Evolutionary conservation across 2,888 invertebrate genomes (phyloP), one percentile per base, ranked within the genome.

Genomic region (Drosophila falleni): DNA sequence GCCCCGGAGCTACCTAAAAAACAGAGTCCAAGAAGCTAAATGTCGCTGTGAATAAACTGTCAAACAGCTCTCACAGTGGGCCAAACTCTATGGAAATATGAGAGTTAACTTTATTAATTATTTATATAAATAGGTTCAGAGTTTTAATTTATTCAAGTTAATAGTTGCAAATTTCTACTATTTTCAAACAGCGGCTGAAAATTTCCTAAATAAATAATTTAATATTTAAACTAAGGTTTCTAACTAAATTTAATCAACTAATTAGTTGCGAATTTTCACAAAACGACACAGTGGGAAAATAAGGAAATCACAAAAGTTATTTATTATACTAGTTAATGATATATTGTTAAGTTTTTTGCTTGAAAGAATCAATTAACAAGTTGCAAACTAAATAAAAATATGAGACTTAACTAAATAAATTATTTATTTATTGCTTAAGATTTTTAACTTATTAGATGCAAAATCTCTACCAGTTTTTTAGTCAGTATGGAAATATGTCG

Each of bases 1-100:
- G 59, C 56, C 50, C 53, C 37, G 53, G 37, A 59, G 75, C 82
- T 85, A 81, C 77, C 77, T 64, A 56, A 85, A 85, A 50, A 56
- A 44, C 42, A 46, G 39, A 61, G 61, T 26, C 54, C 53, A 67
- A 77, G 77, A 63, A 79, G 77, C 74, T 44, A 47, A 71, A 56
- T 75, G 77, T 79, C 66, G 63, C 58, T 59, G 23, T 62, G 70
- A 41, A 78, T 66, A 33, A 56, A 65, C 54, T 62, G 61, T 66
- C 66, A 75, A 55, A 50, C 39, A 49, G 56, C 6, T 9, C 23
- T 35, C 29, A 74, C 76, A 74, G 58, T 76, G 75, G 49, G 4
- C 9, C 50, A 13, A 64, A 4, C 1, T 5, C 3, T 5, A 1
- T 8, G 0, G 5, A 4, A 37, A 58, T 5, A 0, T 19, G 5